Conservation (phyloP, 2,113 vertebrate genomes). For the Nansenia antarctica region DNA sequence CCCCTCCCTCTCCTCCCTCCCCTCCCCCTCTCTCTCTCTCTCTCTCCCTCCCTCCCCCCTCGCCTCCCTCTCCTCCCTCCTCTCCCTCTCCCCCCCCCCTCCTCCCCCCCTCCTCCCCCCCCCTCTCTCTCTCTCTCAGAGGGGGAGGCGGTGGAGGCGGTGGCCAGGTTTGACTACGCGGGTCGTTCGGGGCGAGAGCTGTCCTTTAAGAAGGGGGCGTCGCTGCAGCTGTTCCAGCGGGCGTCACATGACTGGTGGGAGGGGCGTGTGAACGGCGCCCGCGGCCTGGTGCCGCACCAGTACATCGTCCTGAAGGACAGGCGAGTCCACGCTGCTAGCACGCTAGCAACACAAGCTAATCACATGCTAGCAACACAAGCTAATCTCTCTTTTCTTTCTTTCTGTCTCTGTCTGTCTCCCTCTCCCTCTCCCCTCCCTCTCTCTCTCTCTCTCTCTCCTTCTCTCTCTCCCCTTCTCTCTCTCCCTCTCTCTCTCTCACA, state of each 20-base stretch:
- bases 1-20: background rate
- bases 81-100: background rate
- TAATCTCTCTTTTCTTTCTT: too few species aligned
- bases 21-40: background rate
- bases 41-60: constrained; percentile 1
- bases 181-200: constrained; percentile 94
- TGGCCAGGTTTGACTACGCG: constrained; percentile 94
- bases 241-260: constrained; percentile 99
- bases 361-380: too few species aligned
- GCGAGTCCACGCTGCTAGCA: constrained; percentile 73
- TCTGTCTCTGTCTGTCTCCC: too few species aligned
- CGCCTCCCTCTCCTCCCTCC: background rate
- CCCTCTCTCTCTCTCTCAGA: constrained; percentile 70
- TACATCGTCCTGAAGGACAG: constrained; percentile 96
- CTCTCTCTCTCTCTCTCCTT: too few species aligned
- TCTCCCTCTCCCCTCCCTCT: too few species aligned
- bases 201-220: constrained; percentile 96
- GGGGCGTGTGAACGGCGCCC: constrained; percentile 89
- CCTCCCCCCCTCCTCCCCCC: background rate
- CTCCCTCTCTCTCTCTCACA: too few species aligned
- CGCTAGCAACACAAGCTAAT: background rate
- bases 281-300: constrained; percentile 95
- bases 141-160: constrained; percentile 92
- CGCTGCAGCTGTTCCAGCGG: constrained; percentile 91
- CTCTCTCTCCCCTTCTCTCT: too few species aligned